These are phyloP conservation scores for Neoaliturus tenellus DNA, from an alignment of 2,888 invertebrate genomes.

Conservation along the genomic window DNA sequence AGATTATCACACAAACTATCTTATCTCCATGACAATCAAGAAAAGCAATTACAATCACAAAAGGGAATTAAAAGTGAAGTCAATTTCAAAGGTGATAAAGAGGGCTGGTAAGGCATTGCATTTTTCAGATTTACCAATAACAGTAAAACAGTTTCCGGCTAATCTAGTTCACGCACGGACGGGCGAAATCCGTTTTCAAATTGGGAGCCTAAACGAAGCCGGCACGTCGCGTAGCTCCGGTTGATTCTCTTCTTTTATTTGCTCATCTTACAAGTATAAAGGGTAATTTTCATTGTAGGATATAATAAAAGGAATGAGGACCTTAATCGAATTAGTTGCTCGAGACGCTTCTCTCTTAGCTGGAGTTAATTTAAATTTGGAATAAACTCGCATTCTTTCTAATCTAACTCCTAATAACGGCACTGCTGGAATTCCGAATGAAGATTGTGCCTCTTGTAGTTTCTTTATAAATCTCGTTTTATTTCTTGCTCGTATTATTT, in stretches of 20 bases:
- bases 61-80: background rate
- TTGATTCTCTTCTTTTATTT: constrained; percentile 50
- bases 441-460: no score
- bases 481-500: no score
- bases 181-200: constrained; percentile 35
- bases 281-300: constrained; percentile 57
- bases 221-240: constrained; percentile 31
- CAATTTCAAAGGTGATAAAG: constrained; percentile 1
- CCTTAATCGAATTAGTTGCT: constrained; percentile 50
- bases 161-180: constrained; percentile 50
- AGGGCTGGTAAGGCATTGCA: background rate
- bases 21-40: no score
- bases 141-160: constrained; percentile 36
- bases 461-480: no score
- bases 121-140: constrained; percentile 36
- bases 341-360: constrained; percentile 7
- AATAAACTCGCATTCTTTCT: constrained; percentile 45
- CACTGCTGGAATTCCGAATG: background rate
- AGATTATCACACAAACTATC: no score
- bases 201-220: constrained; percentile 23
- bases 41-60: no score
- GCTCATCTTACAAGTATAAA: constrained; percentile 50
- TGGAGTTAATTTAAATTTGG: constrained; percentile 57
- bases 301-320: constrained; percentile 55
- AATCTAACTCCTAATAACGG: constrained; percentile 32